Evolutionary conservation across 2,113 vertebrate species (phyloP).

Genomic region (Bubo blakistoni): DNA sequence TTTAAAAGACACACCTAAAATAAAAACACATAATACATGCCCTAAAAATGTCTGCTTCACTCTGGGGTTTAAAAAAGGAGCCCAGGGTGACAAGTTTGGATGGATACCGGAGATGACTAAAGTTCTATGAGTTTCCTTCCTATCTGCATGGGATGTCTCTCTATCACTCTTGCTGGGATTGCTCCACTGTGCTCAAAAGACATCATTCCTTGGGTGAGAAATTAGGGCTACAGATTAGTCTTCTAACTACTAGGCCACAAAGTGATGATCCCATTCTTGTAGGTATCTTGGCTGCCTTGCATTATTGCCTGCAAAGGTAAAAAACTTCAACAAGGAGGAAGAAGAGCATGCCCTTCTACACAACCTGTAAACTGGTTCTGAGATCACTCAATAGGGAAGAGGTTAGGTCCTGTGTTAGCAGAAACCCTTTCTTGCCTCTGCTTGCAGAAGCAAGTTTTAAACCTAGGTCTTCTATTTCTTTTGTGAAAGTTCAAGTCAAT

Average conservation of each 20-base stretch:
- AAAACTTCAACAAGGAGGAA: not conserved
- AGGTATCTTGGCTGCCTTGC: not conserved
- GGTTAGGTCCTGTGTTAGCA: not conserved
- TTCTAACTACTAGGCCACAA: not conserved
- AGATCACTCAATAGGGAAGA: not conserved
- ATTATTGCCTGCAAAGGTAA: not conserved
- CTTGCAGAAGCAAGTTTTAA: not conserved
- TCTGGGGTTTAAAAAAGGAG: not conserved
- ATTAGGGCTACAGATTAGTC: not conserved
- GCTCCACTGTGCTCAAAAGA: not conserved
- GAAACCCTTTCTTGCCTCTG: not conserved
- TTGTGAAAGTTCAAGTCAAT: not conserved
- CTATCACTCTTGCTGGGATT: not conserved
- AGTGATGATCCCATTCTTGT: not conserved
- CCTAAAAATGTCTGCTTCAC: not conserved
- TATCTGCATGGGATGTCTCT: not conserved
- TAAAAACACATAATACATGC: not conserved
- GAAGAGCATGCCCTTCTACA: not conserved
- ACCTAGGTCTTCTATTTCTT: not conserved
- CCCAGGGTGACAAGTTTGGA: not conserved
- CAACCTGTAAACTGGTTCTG: not conserved
- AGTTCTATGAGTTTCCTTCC: not conserved
- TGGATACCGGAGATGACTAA: not conserved
- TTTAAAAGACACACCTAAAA: not conserved
- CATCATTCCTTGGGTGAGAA: not conserved